Evolutionary conservation across 2,888 invertebrate species (phyloP).

Genomic region (Folsomia manolachei): DNA sequence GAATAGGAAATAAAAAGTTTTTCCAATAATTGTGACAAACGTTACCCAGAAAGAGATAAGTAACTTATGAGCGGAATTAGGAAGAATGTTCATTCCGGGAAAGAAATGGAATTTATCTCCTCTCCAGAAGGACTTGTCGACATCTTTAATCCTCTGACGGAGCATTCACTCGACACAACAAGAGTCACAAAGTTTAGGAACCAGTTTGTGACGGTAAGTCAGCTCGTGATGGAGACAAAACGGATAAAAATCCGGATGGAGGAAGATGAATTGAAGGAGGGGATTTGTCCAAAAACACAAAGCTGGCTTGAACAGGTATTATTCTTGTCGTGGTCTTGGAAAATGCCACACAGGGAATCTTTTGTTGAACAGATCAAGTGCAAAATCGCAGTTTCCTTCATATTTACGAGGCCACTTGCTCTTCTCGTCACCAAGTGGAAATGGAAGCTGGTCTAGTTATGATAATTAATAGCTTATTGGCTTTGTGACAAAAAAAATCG

Average conservation of each 20-base stretch:
- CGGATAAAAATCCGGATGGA: constrained; percentile 13
- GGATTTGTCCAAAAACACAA: constrained; percentile 7
- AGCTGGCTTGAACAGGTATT: not conserved
- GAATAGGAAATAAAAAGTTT: too few species aligned
- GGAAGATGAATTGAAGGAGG: constrained; percentile 1
- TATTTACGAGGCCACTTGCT: too few species aligned
- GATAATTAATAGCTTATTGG: too few species aligned
- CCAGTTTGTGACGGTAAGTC: constrained; percentile 5
- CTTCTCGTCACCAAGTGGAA: too few species aligned
- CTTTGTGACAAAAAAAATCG: too few species aligned
- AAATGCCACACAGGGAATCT: too few species aligned
- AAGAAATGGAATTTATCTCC: constrained; percentile 12
- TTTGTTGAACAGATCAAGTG: too few species aligned
- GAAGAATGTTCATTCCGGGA: not conserved
- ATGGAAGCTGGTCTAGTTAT: too few species aligned
- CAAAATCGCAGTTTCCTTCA: too few species aligned
- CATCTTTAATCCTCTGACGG: not conserved
- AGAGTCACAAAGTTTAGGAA: not conserved
- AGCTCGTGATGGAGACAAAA: constrained; percentile 20
- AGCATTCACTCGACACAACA: not conserved
- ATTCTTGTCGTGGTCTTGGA: not conserved
- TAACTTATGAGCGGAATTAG: not conserved
- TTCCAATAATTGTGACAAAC: too few species aligned
- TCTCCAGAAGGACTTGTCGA: constrained; percentile 4
- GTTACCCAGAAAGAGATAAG: too few species aligned